Percentiles rank a stretch among this genome's conserved stretches.
Conservation (phyloP, 1,140 invertebrate genomes). For the Drosophila bipectinata region DNA sequence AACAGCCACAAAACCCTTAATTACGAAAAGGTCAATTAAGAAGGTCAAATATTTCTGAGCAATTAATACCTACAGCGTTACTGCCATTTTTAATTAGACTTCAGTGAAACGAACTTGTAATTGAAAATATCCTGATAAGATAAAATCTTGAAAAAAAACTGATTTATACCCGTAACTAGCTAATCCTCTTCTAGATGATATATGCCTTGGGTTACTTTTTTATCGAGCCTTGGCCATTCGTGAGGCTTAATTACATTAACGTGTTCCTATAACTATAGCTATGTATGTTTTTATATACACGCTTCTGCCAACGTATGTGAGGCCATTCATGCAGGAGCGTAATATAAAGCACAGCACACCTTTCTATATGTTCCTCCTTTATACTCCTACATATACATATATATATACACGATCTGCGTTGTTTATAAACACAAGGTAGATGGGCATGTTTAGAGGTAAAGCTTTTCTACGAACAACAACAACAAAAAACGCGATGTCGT, state of each 20-base stretch:
- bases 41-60: not conserved
- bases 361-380: conserved; percentile 31
- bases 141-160: conserved; percentile 15
- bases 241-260: conserved; percentile 43
- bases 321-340: conserved; percentile 35
- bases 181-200: conserved; percentile 23
- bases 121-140: conserved; percentile 15
- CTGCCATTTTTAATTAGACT: not conserved
- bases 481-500: conserved; percentile 70
- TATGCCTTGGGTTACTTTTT: conserved; percentile 7
- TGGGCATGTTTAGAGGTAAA: conserved; percentile 43
- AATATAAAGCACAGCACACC: conserved; percentile 47
- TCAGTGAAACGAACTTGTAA: not conserved
- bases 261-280: conserved; percentile 34
- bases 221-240: conserved; percentile 20
- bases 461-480: conserved; percentile 28
- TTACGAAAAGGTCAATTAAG: conserved; percentile 1
- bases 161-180: conserved; percentile 18
- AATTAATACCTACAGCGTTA: not conserved
- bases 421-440: conserved; percentile 55
- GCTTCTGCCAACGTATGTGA: conserved; percentile 15
- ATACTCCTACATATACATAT: conserved; percentile 6
- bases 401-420: conserved; percentile 41
- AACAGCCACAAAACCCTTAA: not conserved
- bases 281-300: conserved; percentile 7